Evolutionary conservation across 1,140 invertebrate genomes (phyloP).

Genomic region (Wiebesia pumilae): DNA sequence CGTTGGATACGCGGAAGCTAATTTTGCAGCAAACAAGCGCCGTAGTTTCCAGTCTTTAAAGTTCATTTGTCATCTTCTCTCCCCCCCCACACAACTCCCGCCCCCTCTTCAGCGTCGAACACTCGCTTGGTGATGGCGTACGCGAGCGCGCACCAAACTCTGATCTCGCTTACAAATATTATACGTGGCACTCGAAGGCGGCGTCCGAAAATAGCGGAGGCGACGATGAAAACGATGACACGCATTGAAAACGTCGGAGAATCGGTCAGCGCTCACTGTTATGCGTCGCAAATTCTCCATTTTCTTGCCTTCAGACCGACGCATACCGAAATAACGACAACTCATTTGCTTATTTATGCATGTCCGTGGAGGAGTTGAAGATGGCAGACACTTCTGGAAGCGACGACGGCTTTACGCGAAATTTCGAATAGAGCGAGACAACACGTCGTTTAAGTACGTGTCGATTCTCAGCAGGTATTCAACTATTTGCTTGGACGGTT

Average conservation of each 20-base stretch:
- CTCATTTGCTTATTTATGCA: slow-evolving; percentile 36
- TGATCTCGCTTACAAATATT: background rate
- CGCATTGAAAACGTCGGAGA: slow-evolving; percentile 21
- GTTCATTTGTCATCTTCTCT: background rate
- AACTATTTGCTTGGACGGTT: too few species aligned
- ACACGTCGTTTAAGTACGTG: background rate
- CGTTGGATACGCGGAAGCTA: background rate
- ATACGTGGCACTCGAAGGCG: background rate
- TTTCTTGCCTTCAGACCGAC: background rate
- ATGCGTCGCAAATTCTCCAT: too few species aligned
- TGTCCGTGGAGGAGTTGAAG: background rate
- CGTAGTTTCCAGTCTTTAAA: background rate
- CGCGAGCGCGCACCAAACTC: background rate
- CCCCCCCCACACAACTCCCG: too few species aligned
- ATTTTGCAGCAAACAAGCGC: background rate
- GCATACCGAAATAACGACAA: slow-evolving; percentile 36
- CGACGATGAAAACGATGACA: slow-evolving; percentile 28
- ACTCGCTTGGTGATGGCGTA: too few species aligned
- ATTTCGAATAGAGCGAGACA: background rate
- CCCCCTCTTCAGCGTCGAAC: too few species aligned
- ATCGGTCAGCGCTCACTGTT: slow-evolving; percentile 18
- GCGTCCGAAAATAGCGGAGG: slow-evolving; percentile 27
- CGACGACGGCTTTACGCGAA: background rate
- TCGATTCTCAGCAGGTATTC: too few species aligned
- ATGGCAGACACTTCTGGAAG: background rate